phyloP scores from a whole-genome alignment of 2,113 vertebrate species.

The Sinocyclocheilus anophthalmus region DNA sequence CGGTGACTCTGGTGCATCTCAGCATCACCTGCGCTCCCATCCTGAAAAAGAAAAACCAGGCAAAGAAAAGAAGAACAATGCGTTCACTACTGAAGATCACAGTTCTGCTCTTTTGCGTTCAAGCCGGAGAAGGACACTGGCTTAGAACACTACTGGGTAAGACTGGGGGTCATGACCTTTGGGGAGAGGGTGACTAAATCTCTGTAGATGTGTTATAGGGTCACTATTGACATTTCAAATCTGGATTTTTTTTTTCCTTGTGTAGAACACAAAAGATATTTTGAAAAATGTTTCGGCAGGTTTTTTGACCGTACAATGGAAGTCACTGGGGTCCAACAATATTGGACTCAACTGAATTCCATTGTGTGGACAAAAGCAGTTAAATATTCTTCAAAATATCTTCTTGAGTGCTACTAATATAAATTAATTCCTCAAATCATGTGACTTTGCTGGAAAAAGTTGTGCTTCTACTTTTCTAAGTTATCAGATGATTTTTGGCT shows the following conservation, averaged over 20 bases:
- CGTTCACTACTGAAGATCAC: conserved; percentile 65
- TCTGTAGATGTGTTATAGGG: background rate
- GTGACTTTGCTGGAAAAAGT: background rate
- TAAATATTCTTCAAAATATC: background rate
- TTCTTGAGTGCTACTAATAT: background rate
- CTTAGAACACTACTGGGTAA: conserved; percentile 68
- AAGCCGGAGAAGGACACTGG: conserved; percentile 63
- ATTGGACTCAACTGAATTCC: background rate
- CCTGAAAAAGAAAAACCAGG: conserved; percentile 6
- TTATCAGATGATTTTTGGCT: background rate
- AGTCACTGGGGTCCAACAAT: background rate
- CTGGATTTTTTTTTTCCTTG: background rate
- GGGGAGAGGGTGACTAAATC: background rate
- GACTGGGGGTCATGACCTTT: conserved; percentile 45
- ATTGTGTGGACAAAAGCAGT: background rate
- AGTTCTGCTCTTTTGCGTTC: conserved; percentile 68
- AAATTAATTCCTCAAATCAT: background rate
- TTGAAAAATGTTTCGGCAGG: background rate
- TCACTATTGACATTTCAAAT: background rate
- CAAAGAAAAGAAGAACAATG: conserved; percentile 62
- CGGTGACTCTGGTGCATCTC: conserved; percentile 66
- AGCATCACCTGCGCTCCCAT: conserved; percentile 63
- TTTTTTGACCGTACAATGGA: background rate
- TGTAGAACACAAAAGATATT: background rate
- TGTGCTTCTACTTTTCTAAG: background rate